Conservation (phyloP, 2,888 invertebrate species). For the Lucinisca nassula region DNA sequence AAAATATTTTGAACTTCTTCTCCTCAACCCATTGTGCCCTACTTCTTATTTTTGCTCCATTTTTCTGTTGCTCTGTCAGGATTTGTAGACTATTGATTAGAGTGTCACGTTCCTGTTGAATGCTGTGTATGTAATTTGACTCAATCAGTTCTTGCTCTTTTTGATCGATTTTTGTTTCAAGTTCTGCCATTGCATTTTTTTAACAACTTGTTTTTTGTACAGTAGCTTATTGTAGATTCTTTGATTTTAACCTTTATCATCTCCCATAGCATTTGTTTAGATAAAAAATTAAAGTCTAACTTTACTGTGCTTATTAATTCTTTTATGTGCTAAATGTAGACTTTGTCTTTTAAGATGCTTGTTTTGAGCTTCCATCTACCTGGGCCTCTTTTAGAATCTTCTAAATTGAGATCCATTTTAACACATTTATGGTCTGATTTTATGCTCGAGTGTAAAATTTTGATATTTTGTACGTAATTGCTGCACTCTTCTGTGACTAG, state of each 20-base stretch:
- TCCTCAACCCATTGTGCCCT: background rate
- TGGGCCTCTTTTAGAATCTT: too few species aligned
- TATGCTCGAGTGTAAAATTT: too few species aligned
- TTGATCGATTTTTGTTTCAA: background rate
- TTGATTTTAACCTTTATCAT: background rate
- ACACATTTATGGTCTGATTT: too few species aligned
- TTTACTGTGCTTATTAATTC: too few species aligned
- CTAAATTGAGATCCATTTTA: too few species aligned
- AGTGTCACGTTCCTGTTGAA: background rate
- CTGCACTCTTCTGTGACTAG: too few species aligned
- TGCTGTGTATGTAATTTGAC: background rate
- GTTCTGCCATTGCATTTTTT: too few species aligned
- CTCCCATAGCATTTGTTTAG: background rate
- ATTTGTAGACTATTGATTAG: background rate
- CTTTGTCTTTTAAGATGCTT: too few species aligned
- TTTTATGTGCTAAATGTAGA: too few species aligned
- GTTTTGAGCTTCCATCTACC: too few species aligned
- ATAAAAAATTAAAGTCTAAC: background rate
- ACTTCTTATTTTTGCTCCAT: background rate
- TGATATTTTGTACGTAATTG: too few species aligned
- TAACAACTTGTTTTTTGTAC: background rate
- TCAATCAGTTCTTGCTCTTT: background rate
- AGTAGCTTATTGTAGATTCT: background rate
- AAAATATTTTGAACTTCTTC: conserved; percentile 76
- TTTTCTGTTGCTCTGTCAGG: background rate